These are phyloP conservation scores for Cisticola juncidis DNA, from an alignment of 2,113 vertebrate species.

Conservation along the genomic window DNA sequence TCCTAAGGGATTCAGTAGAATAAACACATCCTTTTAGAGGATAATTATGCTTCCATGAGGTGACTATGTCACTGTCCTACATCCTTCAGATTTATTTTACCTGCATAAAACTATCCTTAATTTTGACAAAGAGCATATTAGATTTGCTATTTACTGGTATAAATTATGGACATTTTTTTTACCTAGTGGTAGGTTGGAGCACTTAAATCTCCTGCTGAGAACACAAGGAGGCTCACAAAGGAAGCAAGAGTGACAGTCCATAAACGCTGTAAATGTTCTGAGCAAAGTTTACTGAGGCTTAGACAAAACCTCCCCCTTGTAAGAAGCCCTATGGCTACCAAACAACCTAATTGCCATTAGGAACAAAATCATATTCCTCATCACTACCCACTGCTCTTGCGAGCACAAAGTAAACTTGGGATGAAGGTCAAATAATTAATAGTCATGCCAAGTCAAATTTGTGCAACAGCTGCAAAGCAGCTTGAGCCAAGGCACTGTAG, in stretches of 20 bases:
- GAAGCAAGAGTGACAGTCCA: not conserved
- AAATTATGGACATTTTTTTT: not conserved
- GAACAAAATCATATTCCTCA: not conserved
- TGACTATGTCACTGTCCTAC: not conserved
- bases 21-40: not conserved
- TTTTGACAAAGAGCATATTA: not conserved
- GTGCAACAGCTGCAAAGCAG: not conserved
- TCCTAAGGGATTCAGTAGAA: not conserved
- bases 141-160: not conserved
- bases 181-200: not conserved
- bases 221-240: not conserved
- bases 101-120: not conserved
- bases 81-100: not conserved
- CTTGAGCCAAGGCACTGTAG: conserved; percentile 14
- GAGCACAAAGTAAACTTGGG: not conserved
- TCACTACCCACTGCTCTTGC: not conserved
- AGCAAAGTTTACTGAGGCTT: not conserved
- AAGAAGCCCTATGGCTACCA: not conserved
- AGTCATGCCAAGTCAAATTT: conserved; percentile 19
- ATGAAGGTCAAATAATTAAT: conserved; percentile 35
- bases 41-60: not conserved
- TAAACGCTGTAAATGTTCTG: not conserved
- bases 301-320: not conserved
- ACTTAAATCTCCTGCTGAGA: not conserved
- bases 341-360: not conserved